Conservation (phyloP, 2,888 invertebrate genomes). For the Drosophila kanekoi region DNA sequence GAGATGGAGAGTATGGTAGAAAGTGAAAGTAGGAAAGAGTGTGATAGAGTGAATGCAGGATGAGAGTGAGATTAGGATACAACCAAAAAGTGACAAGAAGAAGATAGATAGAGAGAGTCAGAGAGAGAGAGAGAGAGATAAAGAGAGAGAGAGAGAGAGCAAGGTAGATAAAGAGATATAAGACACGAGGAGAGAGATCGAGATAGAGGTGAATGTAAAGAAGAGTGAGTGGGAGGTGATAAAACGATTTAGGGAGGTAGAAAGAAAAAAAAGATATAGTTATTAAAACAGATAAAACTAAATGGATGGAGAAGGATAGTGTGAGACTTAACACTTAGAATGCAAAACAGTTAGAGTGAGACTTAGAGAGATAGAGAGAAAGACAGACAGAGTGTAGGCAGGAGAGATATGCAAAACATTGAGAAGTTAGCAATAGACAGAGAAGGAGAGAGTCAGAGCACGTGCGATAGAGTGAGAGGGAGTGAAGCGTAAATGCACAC, state of each 20-base stretch:
- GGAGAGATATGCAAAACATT: too few species aligned
- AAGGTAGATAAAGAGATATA: background rate
- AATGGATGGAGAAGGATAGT: too few species aligned
- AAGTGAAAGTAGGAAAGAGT: background rate
- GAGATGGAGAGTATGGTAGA: background rate
- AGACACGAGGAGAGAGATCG: background rate
- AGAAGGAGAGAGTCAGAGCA: too few species aligned
- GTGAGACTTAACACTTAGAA: too few species aligned
- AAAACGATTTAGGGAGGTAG: background rate
- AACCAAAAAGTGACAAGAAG: background rate
- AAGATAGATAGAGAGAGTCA: background rate
- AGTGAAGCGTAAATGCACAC: background rate
- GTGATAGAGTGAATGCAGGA: background rate
- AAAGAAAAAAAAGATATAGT: background rate
- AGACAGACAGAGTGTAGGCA: background rate
- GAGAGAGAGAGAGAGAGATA: background rate
- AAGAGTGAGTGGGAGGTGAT: too few species aligned
- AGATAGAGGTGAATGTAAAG: background rate
- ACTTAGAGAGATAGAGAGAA: background rate
- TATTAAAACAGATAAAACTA: too few species aligned
- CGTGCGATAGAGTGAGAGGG: background rate
- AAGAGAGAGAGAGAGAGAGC: background rate
- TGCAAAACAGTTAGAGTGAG: too few species aligned
- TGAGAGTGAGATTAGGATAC: background rate
- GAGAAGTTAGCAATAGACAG: too few species aligned